Percentiles rank a stretch among this genome's conserved stretches.
Evolutionary conservation across 2,888 invertebrate genomes (phyloP).

Genomic region (Eupithecia insigniata): DNA sequence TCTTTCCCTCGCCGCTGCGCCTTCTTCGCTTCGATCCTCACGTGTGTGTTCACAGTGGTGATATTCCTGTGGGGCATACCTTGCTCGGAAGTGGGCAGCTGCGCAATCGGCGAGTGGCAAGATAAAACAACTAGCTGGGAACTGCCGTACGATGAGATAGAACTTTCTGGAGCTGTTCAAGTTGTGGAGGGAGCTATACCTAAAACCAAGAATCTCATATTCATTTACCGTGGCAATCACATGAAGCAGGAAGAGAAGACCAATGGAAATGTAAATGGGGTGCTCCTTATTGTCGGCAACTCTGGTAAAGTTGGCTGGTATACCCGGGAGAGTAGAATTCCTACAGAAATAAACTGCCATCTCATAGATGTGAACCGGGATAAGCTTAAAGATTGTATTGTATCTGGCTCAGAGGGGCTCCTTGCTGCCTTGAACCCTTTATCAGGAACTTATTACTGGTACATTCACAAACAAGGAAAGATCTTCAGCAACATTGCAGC

Average conservation of each 20-base stretch:
- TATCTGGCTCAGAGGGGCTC: conserved; percentile 88
- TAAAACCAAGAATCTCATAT: conserved; percentile 88
- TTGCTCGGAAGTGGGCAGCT: conserved; percentile 88
- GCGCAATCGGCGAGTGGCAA: conserved; percentile 83
- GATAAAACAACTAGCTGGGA: conserved; percentile 88
- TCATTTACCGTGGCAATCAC: conserved; percentile 88
- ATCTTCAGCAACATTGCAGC: conserved; percentile 81
- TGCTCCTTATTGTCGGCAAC: conserved; percentile 87
- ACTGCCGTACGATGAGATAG: conserved; percentile 87
- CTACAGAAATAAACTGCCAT: conserved; percentile 89
- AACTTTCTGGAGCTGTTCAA: conserved; percentile 88
- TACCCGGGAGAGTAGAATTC: conserved; percentile 87
- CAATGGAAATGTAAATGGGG: conserved; percentile 85
- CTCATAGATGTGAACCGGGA: conserved; percentile 89
- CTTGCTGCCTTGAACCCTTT: conserved; percentile 80
- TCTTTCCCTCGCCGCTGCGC: conserved; percentile 87
- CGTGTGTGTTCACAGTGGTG: conserved; percentile 88
- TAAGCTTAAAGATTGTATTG: conserved; percentile 89
- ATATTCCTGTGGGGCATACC: conserved; percentile 91
- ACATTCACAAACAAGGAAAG: conserved; percentile 83
- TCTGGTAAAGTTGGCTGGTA: conserved; percentile 90
- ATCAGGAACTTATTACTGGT: conserved; percentile 84
- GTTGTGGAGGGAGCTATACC: conserved; percentile 87
- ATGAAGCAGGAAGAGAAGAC: conserved; percentile 81
- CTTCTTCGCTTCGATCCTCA: conserved; percentile 87